Evolutionary conservation across 2,113 vertebrate genomes (phyloP).

Genomic region (Perca flavescens): DNA sequence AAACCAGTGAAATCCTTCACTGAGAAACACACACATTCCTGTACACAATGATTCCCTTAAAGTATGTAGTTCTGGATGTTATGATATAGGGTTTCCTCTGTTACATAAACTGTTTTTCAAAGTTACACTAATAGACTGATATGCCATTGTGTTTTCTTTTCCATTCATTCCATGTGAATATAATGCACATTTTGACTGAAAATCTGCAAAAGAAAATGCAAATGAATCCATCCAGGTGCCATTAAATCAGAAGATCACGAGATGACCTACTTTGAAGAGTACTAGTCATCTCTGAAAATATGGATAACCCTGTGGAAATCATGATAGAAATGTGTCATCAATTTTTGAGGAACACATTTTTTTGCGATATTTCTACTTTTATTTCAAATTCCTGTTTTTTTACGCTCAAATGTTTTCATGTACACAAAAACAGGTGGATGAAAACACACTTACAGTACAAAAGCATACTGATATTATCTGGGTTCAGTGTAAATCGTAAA

Average conservation of each 20-base stretch:
- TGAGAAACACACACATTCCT: conserved; percentile 4
- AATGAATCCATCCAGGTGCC: neutral
- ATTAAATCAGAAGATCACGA: neutral
- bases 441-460: neutral
- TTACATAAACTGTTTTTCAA: neutral
- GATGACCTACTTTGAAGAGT: neutral
- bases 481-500: neutral
- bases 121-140: neutral
- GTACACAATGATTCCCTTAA: neutral
- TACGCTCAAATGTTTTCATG: too few species aligned
- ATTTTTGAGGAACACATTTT: too few species aligned
- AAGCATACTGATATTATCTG: neutral
- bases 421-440: neutral
- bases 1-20: neutral
- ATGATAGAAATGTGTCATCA: neutral
- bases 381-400: too few species aligned
- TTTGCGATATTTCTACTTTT: too few species aligned
- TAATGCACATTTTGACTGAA: neutral
- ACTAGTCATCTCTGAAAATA: neutral
- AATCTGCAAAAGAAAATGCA: neutral
- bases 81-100: too few species aligned
- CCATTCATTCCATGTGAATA: neutral
- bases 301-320: too few species aligned
- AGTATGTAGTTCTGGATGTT: neutral
- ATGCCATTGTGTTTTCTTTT: neutral